These are phyloP conservation scores for Phainopepla nitens DNA, from an alignment of 2,113 vertebrate genomes.

Conservation along the genomic window DNA sequence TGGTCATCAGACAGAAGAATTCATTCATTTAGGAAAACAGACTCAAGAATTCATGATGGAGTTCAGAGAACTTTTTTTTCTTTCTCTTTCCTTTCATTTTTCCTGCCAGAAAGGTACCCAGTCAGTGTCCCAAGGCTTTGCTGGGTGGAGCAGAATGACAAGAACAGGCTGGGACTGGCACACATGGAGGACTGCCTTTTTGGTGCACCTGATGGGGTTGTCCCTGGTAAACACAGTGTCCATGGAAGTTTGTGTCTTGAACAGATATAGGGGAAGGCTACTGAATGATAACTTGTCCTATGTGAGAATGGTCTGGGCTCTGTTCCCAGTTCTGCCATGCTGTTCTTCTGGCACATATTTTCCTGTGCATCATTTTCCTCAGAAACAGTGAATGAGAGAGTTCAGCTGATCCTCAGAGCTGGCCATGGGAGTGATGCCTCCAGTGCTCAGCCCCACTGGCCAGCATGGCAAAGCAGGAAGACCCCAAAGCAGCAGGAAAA, in stretches of 20 bases:
- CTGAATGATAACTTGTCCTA: background rate
- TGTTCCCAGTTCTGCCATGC: background rate
- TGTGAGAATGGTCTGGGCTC: background rate
- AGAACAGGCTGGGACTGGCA: background rate
- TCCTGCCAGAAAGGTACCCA: background rate
- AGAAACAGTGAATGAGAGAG: background rate
- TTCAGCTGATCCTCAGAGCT: background rate
- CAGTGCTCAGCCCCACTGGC: background rate
- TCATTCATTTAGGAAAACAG: background rate
- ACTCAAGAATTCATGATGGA: background rate
- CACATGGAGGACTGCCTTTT: rapidly evolving
- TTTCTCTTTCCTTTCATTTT: background rate
- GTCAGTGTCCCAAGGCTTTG: background rate
- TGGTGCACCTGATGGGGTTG: background rate
- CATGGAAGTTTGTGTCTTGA: background rate
- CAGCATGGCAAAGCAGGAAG: background rate
- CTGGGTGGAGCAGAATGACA: background rate
- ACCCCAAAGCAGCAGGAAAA: background rate
- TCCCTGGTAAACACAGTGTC: background rate
- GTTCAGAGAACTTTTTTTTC: background rate
- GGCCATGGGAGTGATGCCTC: rapidly evolving
- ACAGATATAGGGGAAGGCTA: background rate
- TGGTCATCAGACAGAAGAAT: background rate
- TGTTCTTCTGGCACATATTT: background rate
- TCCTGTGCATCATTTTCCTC: background rate